Percentiles rank a stretch among this genome's conserved stretches.
Conservation (phyloP, 2,888 invertebrate genomes). For the Crioceris asparagi region DNA sequence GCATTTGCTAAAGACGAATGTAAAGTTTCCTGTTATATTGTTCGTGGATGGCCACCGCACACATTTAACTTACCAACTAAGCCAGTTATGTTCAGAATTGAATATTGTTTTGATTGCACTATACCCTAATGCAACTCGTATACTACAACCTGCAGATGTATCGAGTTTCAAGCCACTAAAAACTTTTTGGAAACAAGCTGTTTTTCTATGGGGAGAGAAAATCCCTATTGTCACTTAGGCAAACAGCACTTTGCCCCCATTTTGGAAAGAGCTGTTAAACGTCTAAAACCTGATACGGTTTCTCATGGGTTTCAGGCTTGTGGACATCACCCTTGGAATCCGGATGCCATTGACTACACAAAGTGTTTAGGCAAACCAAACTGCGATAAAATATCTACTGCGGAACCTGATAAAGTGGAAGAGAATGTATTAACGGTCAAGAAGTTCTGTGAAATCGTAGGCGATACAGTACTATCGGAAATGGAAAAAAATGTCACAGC, state of each 20-base stretch:
- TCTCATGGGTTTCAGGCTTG: slow-evolving; percentile 18
- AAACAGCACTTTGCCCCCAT: slow-evolving; percentile 16
- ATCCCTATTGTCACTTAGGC: slow-evolving; percentile 12
- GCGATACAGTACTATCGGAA: too few relatives aligned
- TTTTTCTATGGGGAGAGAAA: slow-evolving; percentile 14
- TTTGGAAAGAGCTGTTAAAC: slow-evolving; percentile 16
- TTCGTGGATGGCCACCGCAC: slow-evolving; percentile 18
- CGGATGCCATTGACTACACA: slow-evolving; percentile 14
- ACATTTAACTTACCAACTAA: slow-evolving; percentile 13
- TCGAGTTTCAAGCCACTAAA: slow-evolving; percentile 13
- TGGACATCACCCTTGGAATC: slow-evolving; percentile 16
- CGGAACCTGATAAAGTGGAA: too few relatives aligned
- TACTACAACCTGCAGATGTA: slow-evolving; percentile 15
- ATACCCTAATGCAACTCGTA: slow-evolving; percentile 13
- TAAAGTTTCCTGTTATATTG: slow-evolving; percentile 23
- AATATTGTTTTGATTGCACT: slow-evolving; percentile 14
- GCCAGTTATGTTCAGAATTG: slow-evolving; percentile 11
- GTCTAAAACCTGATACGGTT: slow-evolving; percentile 15
- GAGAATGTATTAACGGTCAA: too few relatives aligned
- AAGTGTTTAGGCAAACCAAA: slow-evolving; percentile 13
- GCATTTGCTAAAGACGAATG: slow-evolving; percentile 15
- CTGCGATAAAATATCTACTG: too few relatives aligned
- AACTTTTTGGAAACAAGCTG: slow-evolving; percentile 8
- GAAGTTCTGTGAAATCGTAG: too few relatives aligned
- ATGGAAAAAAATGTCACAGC: too few relatives aligned